Percentiles rank a stretch among this genome's conserved stretches.
phyloP scores from a whole-genome alignment of 2,797 vertebrate genomes.

The Sebastes hubbsi region DNA sequence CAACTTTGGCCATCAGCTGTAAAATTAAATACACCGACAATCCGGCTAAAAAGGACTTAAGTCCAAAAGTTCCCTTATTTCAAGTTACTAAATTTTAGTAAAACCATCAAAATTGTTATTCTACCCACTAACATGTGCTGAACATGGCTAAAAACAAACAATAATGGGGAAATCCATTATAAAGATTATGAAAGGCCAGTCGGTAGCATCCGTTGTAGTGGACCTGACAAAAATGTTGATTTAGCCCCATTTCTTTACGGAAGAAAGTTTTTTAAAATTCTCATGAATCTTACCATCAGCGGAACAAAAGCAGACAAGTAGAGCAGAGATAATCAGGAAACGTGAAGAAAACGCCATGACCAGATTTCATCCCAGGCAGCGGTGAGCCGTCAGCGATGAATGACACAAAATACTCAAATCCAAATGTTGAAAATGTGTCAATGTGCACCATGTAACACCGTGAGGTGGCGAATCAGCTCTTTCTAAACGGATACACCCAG shows the following conservation, averaged over 20 bases:
- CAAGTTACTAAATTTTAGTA: not conserved
- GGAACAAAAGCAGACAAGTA: constrained; percentile 11
- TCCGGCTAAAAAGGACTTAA: not conserved
- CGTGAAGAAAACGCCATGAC: constrained; percentile 22
- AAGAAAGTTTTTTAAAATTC: not conserved
- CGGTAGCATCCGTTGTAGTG: no score
- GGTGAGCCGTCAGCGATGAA: not conserved
- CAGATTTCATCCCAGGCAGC: not conserved
- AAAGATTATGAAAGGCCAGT: not conserved
- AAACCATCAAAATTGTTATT: not conserved
- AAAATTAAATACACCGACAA: no score
- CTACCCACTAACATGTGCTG: not conserved
- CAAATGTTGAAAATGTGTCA: not conserved
- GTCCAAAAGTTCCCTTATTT: not conserved
- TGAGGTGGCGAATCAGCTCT: not conserved
- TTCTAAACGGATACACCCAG: not conserved
- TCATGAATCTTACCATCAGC: constrained; percentile 22
- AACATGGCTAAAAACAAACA: not conserved
- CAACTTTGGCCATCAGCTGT: no score
- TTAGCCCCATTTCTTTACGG: not conserved
- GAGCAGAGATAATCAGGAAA: not conserved
- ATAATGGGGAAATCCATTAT: not conserved
- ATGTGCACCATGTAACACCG: not conserved
- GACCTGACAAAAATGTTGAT: not conserved
- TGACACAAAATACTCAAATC: not conserved